Conservation (phyloP, 1,140 invertebrate species). For the Philotrypesis tridentata region DNA sequence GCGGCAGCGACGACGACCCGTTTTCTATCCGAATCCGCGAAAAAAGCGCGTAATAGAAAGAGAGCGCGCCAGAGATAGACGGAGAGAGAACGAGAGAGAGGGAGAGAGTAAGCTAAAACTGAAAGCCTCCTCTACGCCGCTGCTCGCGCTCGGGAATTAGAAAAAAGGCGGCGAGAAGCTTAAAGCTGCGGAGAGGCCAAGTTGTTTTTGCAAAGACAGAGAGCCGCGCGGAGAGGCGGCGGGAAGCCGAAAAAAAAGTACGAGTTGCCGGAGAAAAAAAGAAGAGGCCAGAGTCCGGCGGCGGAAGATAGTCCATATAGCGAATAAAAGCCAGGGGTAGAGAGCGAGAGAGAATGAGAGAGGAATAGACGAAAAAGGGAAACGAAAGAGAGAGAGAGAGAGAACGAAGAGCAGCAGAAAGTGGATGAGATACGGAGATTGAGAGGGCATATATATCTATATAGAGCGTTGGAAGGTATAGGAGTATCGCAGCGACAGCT, state of each 20-base stretch:
- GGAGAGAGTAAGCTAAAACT: neutral
- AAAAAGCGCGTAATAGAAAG: slow-evolving; percentile 8
- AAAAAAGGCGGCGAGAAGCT: neutral
- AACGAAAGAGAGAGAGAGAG: slow-evolving; percentile 14
- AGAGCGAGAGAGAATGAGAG: slow-evolving; percentile 17
- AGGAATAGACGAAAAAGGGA: slow-evolving; percentile 7
- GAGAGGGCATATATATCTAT: slow-evolving; percentile 38
- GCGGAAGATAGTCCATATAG: neutral
- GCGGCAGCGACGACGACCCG: neutral
- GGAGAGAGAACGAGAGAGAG: too few relatives aligned
- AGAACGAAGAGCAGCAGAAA: neutral
- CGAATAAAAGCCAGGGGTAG: slow-evolving; percentile 25
- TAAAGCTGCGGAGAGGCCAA: neutral
- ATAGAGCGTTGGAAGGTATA: slow-evolving; percentile 27
- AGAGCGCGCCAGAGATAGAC: too few relatives aligned
- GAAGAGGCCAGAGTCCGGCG: neutral
- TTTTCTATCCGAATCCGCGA: neutral
- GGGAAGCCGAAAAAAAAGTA: slow-evolving; percentile 29
- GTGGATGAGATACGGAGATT: slow-evolving; percentile 24
- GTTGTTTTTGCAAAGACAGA: slow-evolving; percentile 13
- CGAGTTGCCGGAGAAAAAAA: too few relatives aligned
- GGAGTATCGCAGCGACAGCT: slow-evolving; percentile 26
- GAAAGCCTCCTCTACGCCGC: neutral
- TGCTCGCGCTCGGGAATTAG: neutral
- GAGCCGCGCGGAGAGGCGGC: slow-evolving; percentile 10